A percentile compares a stretch with the other conserved stretches of the same genome.
These are phyloP conservation scores for Hedychridium roseum DNA, from an alignment of 2,888 invertebrate genomes.

Conservation along the genomic window DNA sequence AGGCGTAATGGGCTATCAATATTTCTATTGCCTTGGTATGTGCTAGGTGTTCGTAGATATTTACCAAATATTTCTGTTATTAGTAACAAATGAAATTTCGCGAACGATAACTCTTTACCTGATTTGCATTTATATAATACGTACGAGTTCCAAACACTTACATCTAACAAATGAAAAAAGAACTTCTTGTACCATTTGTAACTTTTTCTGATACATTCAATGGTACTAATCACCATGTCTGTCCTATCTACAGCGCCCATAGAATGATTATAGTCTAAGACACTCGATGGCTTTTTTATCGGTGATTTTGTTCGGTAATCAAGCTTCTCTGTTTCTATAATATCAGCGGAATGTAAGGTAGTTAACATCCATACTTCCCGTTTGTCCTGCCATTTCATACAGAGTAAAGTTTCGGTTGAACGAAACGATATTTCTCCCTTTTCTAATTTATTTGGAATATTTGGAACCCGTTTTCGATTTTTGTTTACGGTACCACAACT, in stretches of 20 bases:
- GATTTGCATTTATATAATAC: slow-evolving; percentile 12
- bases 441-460: no score
- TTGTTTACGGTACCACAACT: no score
- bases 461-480: no score
- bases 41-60: slow-evolving; percentile 5
- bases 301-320: slow-evolving; percentile 14
- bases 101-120: slow-evolving; percentile 9
- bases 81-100: slow-evolving; percentile 8
- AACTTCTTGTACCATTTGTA: slow-evolving; percentile 8
- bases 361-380: slow-evolving; percentile 45
- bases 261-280: slow-evolving; percentile 45
- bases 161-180: slow-evolving; percentile 14
- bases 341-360: slow-evolving; percentile 37
- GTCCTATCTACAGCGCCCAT: slow-evolving; percentile 50
- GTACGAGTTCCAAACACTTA: slow-evolving; percentile 13
- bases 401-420: no score
- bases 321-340: slow-evolving; percentile 32
- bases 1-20: slow-evolving; percentile 7
- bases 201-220: slow-evolving; percentile 34
- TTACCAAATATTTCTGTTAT: slow-evolving; percentile 7
- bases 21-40: slow-evolving; percentile 9
- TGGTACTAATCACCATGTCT: slow-evolving; percentile 45
- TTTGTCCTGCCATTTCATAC: slow-evolving; percentile 52
- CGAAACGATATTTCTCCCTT: no score
- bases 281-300: slow-evolving; percentile 29